Percentiles rank a stretch among this genome's conserved stretches.
phyloP scores from a whole-genome alignment of 2,113 vertebrate genomes.

The Sceloporus undulatus region DNA sequence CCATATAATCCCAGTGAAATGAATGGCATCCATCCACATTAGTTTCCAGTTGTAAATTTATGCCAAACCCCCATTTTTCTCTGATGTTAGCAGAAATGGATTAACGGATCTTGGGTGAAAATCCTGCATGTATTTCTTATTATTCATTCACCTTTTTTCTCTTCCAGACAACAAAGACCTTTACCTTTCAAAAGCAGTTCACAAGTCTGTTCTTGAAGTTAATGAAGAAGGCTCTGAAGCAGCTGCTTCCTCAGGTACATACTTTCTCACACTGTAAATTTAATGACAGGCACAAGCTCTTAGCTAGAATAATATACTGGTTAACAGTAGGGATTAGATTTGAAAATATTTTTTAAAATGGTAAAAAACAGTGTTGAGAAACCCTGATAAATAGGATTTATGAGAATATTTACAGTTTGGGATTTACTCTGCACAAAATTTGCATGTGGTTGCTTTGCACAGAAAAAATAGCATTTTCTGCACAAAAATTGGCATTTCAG shows the following conservation, averaged over 20 bases:
- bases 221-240: constrained; percentile 97
- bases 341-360: too few species aligned
- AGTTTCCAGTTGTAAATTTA: not conserved
- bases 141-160: constrained; percentile 40
- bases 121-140: not conserved
- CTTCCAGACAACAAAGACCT: constrained; percentile 88
- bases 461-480: too few species aligned
- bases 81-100: not conserved
- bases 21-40: not conserved
- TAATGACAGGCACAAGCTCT: constrained; percentile 12
- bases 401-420: too few species aligned
- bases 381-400: too few species aligned
- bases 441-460: too few species aligned
- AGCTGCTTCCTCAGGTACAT: constrained; percentile 91
- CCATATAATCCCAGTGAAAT: not conserved
- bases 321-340: not conserved
- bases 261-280: constrained; percentile 45
- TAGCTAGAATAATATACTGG: not conserved
- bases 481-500: too few species aligned
- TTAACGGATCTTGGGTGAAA: not conserved
- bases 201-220: constrained; percentile 96
- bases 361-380: too few species aligned
- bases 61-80: not conserved
- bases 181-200: constrained; percentile 91
- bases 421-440: too few species aligned